These are phyloP conservation scores for Dasypolia templi DNA, from an alignment of 2,888 invertebrate species.

Conservation along the genomic window DNA sequence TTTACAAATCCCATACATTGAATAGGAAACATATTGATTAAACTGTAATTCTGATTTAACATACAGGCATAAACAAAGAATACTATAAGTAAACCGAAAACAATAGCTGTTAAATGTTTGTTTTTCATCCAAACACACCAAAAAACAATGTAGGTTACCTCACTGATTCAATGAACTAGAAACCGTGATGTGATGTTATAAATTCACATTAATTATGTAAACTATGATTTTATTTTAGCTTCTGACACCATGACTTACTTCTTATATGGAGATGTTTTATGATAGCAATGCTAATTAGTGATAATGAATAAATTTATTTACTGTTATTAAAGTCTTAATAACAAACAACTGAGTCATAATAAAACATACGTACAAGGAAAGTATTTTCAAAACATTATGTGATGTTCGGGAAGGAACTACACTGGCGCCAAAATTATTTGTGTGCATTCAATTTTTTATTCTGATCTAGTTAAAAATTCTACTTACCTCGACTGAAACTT, in stretches of 20 bases:
- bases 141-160: conserved; percentile 24
- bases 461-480: neutral
- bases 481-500: conserved; percentile 14
- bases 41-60: conserved; percentile 7
- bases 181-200: conserved; percentile 40
- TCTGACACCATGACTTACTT: conserved; percentile 38
- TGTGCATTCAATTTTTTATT: neutral
- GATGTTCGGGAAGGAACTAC: conserved; percentile 48
- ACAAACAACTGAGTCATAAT: conserved; percentile 42
- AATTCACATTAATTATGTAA: conserved; percentile 43
- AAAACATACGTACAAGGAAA: conserved; percentile 46
- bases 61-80: conserved; percentile 28
- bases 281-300: conserved; percentile 12
- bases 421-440: conserved; percentile 1
- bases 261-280: conserved; percentile 28
- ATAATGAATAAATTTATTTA: conserved; percentile 33
- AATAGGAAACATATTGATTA: conserved; percentile 15
- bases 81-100: conserved; percentile 18
- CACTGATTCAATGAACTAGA: conserved; percentile 39
- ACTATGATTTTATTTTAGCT: conserved; percentile 52
- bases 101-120: conserved; percentile 26
- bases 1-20: neutral
- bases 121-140: conserved; percentile 17
- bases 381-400: conserved; percentile 40
- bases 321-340: neutral